These are phyloP conservation scores for Halictus quadricinctus DNA, from an alignment of 2,888 invertebrate species.

Conservation along the genomic window DNA sequence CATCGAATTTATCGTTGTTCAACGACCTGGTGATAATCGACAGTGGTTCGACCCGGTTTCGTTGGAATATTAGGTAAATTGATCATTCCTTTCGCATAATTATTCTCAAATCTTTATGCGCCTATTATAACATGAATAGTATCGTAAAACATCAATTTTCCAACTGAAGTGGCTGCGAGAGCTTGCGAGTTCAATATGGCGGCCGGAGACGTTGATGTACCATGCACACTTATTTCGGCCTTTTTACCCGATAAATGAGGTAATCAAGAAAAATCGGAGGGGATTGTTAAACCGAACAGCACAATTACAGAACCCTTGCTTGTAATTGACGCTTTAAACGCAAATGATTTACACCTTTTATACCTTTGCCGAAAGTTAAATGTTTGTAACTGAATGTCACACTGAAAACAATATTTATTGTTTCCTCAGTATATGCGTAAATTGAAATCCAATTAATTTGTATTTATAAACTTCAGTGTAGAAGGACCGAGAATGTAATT, in stretches of 20 bases:
- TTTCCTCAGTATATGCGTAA: neutral
- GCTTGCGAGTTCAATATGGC: neutral
- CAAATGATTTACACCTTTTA: neutral
- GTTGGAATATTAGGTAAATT: no score
- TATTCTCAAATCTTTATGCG: no score
- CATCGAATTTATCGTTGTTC: neutral
- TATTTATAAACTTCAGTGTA: neutral
- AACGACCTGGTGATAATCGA: neutral
- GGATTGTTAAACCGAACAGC: neutral
- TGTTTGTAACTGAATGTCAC: no score
- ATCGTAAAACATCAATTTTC: neutral
- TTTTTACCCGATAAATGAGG: neutral
- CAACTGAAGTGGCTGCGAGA: neutral
- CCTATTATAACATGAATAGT: neutral
- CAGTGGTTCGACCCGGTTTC: no score
- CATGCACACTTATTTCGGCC: neutral
- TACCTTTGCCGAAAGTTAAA: no score
- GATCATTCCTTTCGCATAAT: no score
- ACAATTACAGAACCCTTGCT: neutral
- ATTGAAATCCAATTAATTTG: neutral
- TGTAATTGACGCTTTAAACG: neutral
- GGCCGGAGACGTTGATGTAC: neutral
- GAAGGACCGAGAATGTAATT: neutral
- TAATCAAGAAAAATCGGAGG: neutral
- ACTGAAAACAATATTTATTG: neutral